Base-by-base conservation (phyloP, 2,113 vertebrate genomes). In the Cyphomyrus plagiostoma region DNA sequence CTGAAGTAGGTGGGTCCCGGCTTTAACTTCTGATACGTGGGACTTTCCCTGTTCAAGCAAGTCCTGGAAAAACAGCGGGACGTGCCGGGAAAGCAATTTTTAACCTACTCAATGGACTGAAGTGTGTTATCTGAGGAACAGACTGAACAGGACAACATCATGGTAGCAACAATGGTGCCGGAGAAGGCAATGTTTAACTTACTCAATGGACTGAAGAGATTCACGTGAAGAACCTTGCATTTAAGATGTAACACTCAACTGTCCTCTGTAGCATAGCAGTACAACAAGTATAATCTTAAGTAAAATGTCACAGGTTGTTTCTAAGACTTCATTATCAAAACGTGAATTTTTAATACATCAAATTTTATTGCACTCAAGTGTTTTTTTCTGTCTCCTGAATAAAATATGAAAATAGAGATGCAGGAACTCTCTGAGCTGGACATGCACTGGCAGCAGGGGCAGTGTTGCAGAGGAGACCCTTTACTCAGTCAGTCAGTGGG, bases 271-370 rank as follows among this genome's bases (percentile, higher is more conserved):
- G 56, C 56, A 66, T 26, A 70, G 62, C 26, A 26, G 8, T 70
- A 30, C 10, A 4, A 3, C 42, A 3, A 84, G 46, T n/a, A 84
- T 48, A 84, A 45, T 10, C 35, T 46, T 23, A 21, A 84, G 82
- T 48, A 46, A 84, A 80, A 42, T 42, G 19, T 35, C 74, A 80
- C 35, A 42, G 13, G 74, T 42, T 80, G 35, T 80, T 80, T 42
- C 35, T 30, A 80, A 77, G 15, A 42, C 74, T 42, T 46, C 39
- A 84, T 45, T 45, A 84, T 15, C 23, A 6, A n/a, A 42, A 21
- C 46, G n/a, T 84, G 42, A 42, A 74, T 39, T 88, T 77, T 62
- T 90, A 49, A 30, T 91, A 91, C 91, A 91, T 89, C 35, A 70
- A 90, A 90, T 91, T 70, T 80, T 80, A 80, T 80, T 39, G 74